These are phyloP conservation scores for Megaceryle maxima DNA, from an alignment of 2,113 vertebrate genomes.

Conservation along the genomic window DNA sequence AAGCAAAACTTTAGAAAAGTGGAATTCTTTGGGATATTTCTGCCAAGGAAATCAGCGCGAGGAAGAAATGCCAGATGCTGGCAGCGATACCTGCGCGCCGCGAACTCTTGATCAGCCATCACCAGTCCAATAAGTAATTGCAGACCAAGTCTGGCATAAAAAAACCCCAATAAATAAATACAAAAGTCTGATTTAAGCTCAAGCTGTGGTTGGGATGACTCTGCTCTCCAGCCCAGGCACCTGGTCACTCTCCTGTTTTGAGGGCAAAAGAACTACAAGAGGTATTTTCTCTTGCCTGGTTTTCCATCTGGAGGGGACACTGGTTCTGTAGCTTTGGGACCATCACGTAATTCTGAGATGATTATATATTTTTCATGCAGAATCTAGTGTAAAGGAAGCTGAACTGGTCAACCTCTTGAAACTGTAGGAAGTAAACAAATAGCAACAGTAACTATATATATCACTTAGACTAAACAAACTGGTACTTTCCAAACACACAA, in stretches of 20 bases:
- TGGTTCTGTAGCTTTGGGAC: background rate
- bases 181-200: background rate
- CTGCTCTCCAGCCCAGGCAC: background rate
- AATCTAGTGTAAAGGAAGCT: accelerated
- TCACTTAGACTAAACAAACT: background rate
- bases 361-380: background rate
- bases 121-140: background rate
- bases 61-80: background rate
- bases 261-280: background rate
- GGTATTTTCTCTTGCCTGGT: background rate
- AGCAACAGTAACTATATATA: background rate
- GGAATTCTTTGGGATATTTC: background rate
- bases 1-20: background rate
- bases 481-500: background rate
- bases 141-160: background rate
- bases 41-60: accelerated
- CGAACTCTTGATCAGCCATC: background rate
- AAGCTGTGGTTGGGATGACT: background rate
- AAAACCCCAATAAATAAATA: background rate
- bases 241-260: background rate
- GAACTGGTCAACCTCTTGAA: background rate
- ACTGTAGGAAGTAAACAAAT: accelerated
- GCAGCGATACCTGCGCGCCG: background rate
- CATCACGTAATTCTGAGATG: accelerated
- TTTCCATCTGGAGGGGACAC: background rate